A percentile compares a stretch with the other conserved stretches of the same genome.
Evolutionary conservation across 2,113 vertebrate genomes (phyloP).

Genomic region (Corynorhinus townsendii): DNA sequence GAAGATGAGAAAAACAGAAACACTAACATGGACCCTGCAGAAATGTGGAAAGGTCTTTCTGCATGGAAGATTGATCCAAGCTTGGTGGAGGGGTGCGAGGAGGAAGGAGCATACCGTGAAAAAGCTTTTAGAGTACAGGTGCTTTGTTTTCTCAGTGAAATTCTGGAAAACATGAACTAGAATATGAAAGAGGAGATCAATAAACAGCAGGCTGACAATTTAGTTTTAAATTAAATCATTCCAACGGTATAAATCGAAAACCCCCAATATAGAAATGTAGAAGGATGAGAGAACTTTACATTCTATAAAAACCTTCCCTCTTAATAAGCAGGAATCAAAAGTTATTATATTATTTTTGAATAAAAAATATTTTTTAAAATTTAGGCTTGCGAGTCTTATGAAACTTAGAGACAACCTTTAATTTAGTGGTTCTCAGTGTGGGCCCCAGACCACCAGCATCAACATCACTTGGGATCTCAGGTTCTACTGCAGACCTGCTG

Average conservation of each 20-base stretch:
- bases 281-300: background rate
- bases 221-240: constrained; percentile 8
- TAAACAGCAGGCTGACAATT: background rate
- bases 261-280: background rate
- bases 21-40: background rate
- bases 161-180: background rate
- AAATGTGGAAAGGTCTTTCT: background rate
- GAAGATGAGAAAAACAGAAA: background rate
- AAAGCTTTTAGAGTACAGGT: background rate
- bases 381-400: background rate
- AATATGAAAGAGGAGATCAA: background rate
- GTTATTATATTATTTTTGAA: background rate
- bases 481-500: background rate
- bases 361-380: background rate
- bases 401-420: background rate
- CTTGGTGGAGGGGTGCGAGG: too few species aligned
- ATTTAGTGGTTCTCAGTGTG: background rate
- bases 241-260: background rate
- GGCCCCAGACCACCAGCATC: background rate
- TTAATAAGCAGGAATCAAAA: constrained; percentile 2
- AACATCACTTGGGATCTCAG: background rate
- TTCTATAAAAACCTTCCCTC: background rate
- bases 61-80: background rate
- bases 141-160: background rate
- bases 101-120: background rate